Base-by-base conservation (phyloP, 2,113 vertebrate genomes). In the Corapipo altera region DNA sequence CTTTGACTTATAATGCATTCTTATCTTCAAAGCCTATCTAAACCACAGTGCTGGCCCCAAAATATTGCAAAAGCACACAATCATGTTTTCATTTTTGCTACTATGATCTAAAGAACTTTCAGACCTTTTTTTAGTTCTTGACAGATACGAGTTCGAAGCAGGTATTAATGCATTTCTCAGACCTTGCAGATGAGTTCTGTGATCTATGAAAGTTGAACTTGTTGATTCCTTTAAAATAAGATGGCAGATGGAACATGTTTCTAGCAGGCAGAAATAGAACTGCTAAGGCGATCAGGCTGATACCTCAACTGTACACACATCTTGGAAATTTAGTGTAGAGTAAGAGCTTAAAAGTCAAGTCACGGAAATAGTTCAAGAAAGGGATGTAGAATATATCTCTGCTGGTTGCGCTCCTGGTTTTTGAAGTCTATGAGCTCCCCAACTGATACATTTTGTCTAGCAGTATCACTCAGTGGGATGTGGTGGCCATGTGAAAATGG, bases 301-400 rank as follows among this genome's bases (percentile, higher is more conserved):
- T 91, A 49, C 30, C 49, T 46, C 70, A 77, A 59, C 83, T 64
- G 79, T 49, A 77, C 76, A 51, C 67, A 19, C 59, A 91, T 88
- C 55, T 71, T 93, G 51, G 59, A 88, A 88, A 66, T 62, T 15
- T n/a, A 58, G 57, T 16, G 22, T 81, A 76, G 79, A 70, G 58
- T 80, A 90, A 93, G 37, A 85, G 39, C 83, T 94, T 93, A 58
- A 80, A 92, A 93, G 61, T 57, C 82, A 77, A 77, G 52, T 80
- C 39, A 71, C 55, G 64, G 82, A 91, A 95, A 27, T 55, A 78
- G 41, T 91, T 93, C 33, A 71, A 67, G 74, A 79, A 75, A 66
- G 39, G 73, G 24, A 35, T 4, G 5, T 84, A 64, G 48, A 74
- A 87, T 74, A 17, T 81, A 46, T 49, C 39, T 59, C 20, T 77